Conservation (phyloP, 1,140 invertebrate genomes). For the Drosophila parabipectinata region DNA sequence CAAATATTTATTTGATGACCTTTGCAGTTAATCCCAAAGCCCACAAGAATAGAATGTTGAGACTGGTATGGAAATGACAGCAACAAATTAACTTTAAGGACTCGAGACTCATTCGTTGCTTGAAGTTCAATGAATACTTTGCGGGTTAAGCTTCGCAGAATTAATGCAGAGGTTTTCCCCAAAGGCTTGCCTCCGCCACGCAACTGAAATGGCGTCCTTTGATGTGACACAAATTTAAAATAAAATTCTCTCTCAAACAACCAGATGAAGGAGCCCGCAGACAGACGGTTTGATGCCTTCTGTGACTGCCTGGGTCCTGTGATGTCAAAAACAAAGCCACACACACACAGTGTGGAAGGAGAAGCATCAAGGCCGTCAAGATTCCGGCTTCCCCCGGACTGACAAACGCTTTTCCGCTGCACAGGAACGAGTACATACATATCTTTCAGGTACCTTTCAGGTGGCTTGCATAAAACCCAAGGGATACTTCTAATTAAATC, state of each 20-base stretch:
- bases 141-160: not conserved
- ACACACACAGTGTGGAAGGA: slow-evolving; percentile 12
- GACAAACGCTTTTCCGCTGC: slow-evolving; percentile 51
- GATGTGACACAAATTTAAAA: slow-evolving; percentile 41
- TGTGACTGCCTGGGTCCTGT: slow-evolving; percentile 3
- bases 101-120: slow-evolving; percentile 4
- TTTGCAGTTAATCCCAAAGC: not conserved
- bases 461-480: not conserved
- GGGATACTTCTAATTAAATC: slow-evolving; percentile 35
- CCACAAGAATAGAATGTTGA: slow-evolving; percentile 6
- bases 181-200: slow-evolving; percentile 14
- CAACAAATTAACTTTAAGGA: slow-evolving; percentile 5
- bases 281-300: slow-evolving; percentile 23
- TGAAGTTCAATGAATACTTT: slow-evolving; percentile 17
- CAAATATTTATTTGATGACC: not conserved
- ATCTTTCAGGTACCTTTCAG: not conserved
- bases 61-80: slow-evolving; percentile 18
- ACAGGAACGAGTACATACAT: not conserved
- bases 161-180: slow-evolving; percentile 10
- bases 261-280: slow-evolving; percentile 13
- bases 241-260: slow-evolving; percentile 26
- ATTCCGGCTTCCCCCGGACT: slow-evolving; percentile 12
- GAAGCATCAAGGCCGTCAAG: slow-evolving; percentile 13
- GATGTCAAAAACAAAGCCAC: slow-evolving; percentile 46
- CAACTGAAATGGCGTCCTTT: slow-evolving; percentile 31